Evolutionary conservation across 2,888 invertebrate genomes (phyloP), one percentile per base, ranked within the genome.

Genomic region (Hecatera dysodea): DNA sequence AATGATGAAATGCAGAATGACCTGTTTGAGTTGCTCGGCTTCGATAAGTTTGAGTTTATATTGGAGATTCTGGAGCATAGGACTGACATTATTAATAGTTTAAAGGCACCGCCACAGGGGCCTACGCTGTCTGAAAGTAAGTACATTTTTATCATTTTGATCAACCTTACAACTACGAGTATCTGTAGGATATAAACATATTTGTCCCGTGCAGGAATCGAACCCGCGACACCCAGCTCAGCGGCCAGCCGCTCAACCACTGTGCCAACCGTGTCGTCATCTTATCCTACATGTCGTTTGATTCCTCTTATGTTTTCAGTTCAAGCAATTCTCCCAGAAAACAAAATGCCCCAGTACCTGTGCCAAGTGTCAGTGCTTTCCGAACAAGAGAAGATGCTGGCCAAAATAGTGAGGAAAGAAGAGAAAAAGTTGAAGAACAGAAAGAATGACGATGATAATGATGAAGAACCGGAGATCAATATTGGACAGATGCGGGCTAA

Each of bases 21-120:
- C 92, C 93, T 99, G 27, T 98, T 99, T 91, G 99, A 99, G 86
- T 93, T 99, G 7, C 96, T 99, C 33, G 99, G 99, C 0, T 98
- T 98, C 91, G 98, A 99, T 82, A 95, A 97, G 85, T 97, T 98
- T 90, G 98, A 98, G 87, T 96, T 98, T 71, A 97, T 98, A 39
- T 96, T 97, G 72, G 94, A 96, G 50, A 91, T 98, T 73, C 91
- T 98, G 39, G 95, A 97, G 64, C 97, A 98, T 83, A 96, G 98
- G 17, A 91, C 93, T 59, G 96, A 95, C 80, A 97, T 97, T 15
- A 90, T 93, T 3, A 89, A 92, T n/a, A 95, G 94, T 76, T 89
- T 96, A 72, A 89, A 81, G 53, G 87, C 88, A 9, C 90, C 90
- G 0, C 88, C 86, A 0, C 82, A 85, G 0, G 93, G 91, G n/a